Percentiles rank a stretch among this genome's conserved stretches.
Evolutionary conservation across 1,140 invertebrate genomes (phyloP).

Genomic region (Frieseomelitta varia): DNA sequence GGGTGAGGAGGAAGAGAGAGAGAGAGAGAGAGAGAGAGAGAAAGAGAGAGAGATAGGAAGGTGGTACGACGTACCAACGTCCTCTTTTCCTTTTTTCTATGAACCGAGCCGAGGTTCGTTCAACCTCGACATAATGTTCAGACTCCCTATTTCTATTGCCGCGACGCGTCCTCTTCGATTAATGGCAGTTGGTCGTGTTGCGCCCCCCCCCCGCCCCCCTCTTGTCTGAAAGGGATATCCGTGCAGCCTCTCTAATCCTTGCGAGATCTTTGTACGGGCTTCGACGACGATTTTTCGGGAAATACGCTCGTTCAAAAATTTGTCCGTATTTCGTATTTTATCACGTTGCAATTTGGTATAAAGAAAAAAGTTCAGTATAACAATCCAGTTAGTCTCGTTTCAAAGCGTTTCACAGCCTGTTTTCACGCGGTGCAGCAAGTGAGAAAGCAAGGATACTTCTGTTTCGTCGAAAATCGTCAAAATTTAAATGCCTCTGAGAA

Average conservation of each 20-base stretch:
- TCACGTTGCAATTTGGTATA: too few species aligned
- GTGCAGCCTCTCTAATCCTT: background rate
- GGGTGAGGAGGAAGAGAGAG: background rate
- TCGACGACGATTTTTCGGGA: background rate
- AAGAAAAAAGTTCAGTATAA: too few species aligned
- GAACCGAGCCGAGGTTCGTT: conserved; percentile 50
- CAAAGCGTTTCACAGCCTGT: too few species aligned
- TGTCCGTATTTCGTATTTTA: too few species aligned
- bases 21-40: conserved; percentile 40
- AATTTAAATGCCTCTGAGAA: too few species aligned
- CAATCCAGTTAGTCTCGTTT: too few species aligned
- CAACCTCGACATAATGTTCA: conserved; percentile 64
- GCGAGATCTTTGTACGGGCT: background rate
- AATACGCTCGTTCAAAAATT: background rate
- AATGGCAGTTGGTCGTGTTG: background rate
- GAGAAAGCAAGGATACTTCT: too few species aligned
- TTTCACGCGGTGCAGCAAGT: too few species aligned
- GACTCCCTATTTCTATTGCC: conserved; percentile 52
- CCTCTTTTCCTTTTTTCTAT: conserved; percentile 40
- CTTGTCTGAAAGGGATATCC: background rate
- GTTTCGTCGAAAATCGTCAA: too few species aligned
- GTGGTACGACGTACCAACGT: conserved; percentile 29
- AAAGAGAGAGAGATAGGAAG: conserved; percentile 31
- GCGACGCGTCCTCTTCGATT: conserved; percentile 27
- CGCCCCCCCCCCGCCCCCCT: too few species aligned